Base-by-base conservation (phyloP, 2,797 vertebrate species). In the Dallia pectoralis region DNA sequence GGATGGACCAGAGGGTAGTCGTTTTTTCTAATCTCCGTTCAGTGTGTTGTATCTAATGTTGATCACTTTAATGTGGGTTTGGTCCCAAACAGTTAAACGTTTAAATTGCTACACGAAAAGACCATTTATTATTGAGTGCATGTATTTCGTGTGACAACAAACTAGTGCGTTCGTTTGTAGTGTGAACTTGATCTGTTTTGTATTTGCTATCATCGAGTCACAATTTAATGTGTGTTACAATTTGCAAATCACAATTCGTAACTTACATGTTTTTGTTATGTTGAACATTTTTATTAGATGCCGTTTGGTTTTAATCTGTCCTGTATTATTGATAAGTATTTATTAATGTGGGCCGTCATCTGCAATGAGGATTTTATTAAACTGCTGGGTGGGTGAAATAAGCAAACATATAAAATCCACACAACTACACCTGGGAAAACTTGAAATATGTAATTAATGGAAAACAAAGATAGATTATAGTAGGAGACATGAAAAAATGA, bases 1-100 rank as follows among this genome's bases (percentile, higher is more conserved):
- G 82, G 97, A 99, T 82, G 91, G 95, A 79, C 95, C 94, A 78
- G 94, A 95, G 89, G 97, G 97, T 98, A 85, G 92, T 93, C 87
- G 83, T 19, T 2, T 11, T 64, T 49, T 27, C 14, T 4, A n/a
- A 7, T 19, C 4, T 18, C 22, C 14, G 40, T 44, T 44, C 40
- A 44, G 40, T 44, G 40, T 14, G 40, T 44, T 44, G 7, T 40
- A 9, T 44, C 40, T 67, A 15, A 53, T 30, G 51, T 25, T 32
- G 18, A 6, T 18, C 25, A 4, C n/a, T 59, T 56, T 56, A n/a
- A 56, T 19, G 51, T 8, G 16, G n/a, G 33, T 8, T 53, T 22
- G 51, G 51, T 53, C 8, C 7, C 8, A 53, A 19, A 18, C n/a
- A 22, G 19, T 53, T 22, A 56, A 22, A 25, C 53, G 12, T 59